Percentiles rank a stretch among this genome's conserved stretches.
These are phyloP conservation scores for Drosophila bifasciata DNA, from an alignment of 1,140 invertebrate species.

Conservation along the genomic window DNA sequence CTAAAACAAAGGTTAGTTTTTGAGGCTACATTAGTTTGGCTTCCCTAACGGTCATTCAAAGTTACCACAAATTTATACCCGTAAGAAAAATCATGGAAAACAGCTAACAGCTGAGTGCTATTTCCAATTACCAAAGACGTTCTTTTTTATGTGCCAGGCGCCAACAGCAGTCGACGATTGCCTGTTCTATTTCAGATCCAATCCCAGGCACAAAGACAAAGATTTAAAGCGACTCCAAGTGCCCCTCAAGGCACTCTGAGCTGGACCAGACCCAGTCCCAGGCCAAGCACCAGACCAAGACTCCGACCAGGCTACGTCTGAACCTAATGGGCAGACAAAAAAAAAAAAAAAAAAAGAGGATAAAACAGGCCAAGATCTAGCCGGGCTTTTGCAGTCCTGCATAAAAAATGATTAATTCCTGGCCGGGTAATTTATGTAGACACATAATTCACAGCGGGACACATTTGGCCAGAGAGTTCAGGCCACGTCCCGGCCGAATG, in stretches of 20 bases:
- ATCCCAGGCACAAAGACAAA: conserved; percentile 64
- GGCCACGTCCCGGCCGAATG: conserved; percentile 49
- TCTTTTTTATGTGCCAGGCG: conserved; percentile 19
- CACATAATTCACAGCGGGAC: conserved; percentile 82
- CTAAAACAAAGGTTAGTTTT: no score
- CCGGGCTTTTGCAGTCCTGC: conserved; percentile 59
- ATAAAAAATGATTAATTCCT: conserved; percentile 83
- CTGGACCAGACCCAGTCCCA: conserved; percentile 1
- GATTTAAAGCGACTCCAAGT: conserved; percentile 71
- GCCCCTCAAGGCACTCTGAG: conserved; percentile 46
- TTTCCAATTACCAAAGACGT: conserved; percentile 28
- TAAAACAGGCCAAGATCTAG: conserved; percentile 27
- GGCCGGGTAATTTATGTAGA: conserved; percentile 80
- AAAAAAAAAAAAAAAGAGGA: conserved; percentile 29
- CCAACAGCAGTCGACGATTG: conserved; percentile 21
- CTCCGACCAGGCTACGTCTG: conserved; percentile 12
- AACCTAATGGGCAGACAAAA: conserved; percentile 66
- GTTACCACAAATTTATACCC: no score
- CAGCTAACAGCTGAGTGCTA: conserved; percentile 27
- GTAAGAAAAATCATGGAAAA: not conserved
- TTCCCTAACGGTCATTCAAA: no score
- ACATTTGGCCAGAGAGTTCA: conserved; percentile 78
- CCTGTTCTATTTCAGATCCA: conserved; percentile 28
- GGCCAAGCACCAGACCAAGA: not conserved
- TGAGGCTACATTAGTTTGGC: no score